phyloP scores from a whole-genome alignment of 2,797 vertebrate genomes.

The Alfaro cultratus region DNA sequence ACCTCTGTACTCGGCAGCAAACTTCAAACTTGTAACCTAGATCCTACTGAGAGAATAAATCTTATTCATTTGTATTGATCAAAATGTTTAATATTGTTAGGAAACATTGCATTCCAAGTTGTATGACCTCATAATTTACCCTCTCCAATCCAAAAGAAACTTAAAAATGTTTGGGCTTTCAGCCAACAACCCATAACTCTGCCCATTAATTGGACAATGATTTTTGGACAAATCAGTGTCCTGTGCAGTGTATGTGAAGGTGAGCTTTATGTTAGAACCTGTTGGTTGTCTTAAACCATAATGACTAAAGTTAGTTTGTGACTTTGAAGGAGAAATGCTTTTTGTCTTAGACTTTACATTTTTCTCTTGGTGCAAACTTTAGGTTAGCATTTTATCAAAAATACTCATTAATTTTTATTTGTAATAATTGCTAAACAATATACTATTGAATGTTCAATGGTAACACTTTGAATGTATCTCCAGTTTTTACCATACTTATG shows the following conservation, averaged over 20 bases:
- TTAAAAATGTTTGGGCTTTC: background rate
- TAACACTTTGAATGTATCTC: conserved; percentile 22
- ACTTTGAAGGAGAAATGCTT: background rate
- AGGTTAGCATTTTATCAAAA: background rate
- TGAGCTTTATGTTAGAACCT: background rate
- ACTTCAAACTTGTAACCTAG: background rate
- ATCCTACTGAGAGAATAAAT: background rate
- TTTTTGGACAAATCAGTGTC: background rate
- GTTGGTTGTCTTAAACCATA: background rate
- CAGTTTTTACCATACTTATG: conserved; percentile 17
- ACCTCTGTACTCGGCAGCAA: background rate
- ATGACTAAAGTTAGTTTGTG: background rate
- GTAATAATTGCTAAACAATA: background rate
- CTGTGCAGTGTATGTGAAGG: background rate
- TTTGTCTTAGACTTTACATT: background rate
- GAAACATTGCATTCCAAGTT: background rate
- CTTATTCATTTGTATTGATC: background rate
- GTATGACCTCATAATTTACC: background rate
- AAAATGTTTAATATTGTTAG: background rate
- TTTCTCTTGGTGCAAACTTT: background rate
- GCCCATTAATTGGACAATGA: background rate
- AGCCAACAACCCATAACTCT: background rate
- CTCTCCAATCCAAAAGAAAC: background rate
- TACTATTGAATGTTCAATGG: background rate
- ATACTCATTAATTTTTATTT: background rate